Percentiles rank a stretch among this genome's conserved stretches.
Conservation (phyloP, 2,888 invertebrate species). For the Chaitophorus viminalis region DNA sequence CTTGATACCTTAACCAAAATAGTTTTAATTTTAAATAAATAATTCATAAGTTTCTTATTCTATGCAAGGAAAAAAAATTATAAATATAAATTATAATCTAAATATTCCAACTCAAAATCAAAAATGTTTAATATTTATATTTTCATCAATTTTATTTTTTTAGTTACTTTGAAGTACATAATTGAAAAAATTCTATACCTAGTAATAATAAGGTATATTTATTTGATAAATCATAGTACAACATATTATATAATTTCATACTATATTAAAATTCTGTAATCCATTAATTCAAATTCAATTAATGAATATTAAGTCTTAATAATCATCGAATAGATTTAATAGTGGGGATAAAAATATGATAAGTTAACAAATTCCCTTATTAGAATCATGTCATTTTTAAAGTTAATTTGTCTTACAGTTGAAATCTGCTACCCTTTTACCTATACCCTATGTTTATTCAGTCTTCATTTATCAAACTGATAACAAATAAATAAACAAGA, state of each 20-base stretch:
- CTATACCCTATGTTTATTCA: slow-evolving; percentile 54
- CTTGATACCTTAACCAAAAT: background rate
- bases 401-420: background rate
- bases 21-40: background rate
- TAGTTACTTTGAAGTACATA: no score
- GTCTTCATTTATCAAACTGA: slow-evolving; percentile 56
- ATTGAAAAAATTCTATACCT: no score
- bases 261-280: background rate
- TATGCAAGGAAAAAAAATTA: background rate
- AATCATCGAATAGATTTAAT: background rate
- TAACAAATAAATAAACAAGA: slow-evolving; percentile 56
- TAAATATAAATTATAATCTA: no score
- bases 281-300: background rate
- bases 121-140: no score
- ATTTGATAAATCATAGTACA: no score
- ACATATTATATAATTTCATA: background rate
- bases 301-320: background rate
- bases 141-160: no score
- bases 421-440: slow-evolving; percentile 52
- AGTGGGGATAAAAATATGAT: background rate
- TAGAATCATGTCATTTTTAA: background rate
- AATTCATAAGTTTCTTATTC: background rate
- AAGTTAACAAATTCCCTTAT: background rate
- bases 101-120: no score
- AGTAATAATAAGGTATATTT: no score